A percentile compares a stretch with the other conserved stretches of the same genome.
These are phyloP conservation scores for Arbacia lixula DNA, from an alignment of 53 echinoderm and acorn worm species.

Conservation along the genomic window DNA sequence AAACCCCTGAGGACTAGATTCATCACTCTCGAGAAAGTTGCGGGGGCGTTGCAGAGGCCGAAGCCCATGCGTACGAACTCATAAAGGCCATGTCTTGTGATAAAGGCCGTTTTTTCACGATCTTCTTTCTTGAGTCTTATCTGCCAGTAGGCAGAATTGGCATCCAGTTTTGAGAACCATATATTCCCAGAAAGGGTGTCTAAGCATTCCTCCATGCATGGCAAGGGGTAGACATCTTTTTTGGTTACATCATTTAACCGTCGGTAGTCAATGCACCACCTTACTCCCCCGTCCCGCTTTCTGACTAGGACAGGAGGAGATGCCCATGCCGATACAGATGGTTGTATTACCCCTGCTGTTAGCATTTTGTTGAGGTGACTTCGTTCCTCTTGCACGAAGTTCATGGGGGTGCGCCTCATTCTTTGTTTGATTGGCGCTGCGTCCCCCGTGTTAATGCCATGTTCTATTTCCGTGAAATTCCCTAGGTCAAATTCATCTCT, in stretches of 20 bases:
- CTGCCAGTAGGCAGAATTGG: slow-evolving; percentile 63
- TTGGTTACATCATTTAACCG: slow-evolving; percentile 59
- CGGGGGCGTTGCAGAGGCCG: slow-evolving; percentile 69
- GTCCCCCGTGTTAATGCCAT: neutral
- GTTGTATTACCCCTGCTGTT: neutral
- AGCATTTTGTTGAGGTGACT: neutral
- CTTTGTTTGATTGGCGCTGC: slow-evolving; percentile 55
- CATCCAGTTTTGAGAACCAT: slow-evolving; percentile 59
- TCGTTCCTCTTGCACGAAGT: slow-evolving; percentile 49
- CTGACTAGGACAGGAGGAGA: slow-evolving; percentile 4
- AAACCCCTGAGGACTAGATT: slow-evolving; percentile 57
- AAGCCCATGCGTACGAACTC: slow-evolving; percentile 60
- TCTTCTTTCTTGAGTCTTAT: slow-evolving; percentile 52
- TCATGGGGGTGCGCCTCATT: slow-evolving; percentile 54
- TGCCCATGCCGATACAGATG: neutral
- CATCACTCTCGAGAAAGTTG: slow-evolving; percentile 68
- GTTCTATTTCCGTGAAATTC: neutral
- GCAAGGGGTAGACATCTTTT: slow-evolving; percentile 75
- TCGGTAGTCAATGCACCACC: slow-evolving; percentile 50
- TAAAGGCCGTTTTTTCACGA: slow-evolving; percentile 67
- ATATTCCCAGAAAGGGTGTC: slow-evolving; percentile 58
- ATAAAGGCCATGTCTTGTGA: slow-evolving; percentile 56
- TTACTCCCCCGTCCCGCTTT: slow-evolving; percentile 12
- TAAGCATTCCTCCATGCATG: slow-evolving; percentile 69
- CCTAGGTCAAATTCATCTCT: neutral